Evolutionary conservation across 2,797 vertebrate species (phyloP).

Genomic region (Myoxocephalus aenaeus): DNA sequence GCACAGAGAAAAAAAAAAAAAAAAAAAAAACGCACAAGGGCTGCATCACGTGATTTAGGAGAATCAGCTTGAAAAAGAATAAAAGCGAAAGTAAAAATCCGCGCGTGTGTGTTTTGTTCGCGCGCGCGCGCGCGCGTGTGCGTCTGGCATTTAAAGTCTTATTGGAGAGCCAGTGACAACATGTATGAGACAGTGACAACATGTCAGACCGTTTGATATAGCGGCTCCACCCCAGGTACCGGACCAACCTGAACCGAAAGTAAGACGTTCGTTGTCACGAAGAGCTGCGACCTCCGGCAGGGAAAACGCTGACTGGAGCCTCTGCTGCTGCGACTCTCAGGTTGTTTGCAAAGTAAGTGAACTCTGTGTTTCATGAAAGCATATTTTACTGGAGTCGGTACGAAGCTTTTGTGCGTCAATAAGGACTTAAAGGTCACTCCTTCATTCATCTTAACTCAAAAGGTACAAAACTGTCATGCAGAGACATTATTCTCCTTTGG

Average conservation of each 20-base stretch:
- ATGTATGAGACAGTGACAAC: too few relatives aligned
- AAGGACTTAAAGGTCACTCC: neutral
- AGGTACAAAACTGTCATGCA: neutral
- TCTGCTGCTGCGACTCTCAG: neutral
- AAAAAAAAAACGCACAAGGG: neutral
- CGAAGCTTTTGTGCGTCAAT: too few relatives aligned
- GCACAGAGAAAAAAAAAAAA: neutral
- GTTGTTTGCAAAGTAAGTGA: constrained; percentile 11
- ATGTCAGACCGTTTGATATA: neutral
- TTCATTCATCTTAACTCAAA: neutral
- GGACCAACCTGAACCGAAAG: constrained; percentile 17
- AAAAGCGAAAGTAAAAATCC: constrained; percentile 43
- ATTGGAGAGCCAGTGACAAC: neutral
- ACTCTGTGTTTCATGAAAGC: neutral
- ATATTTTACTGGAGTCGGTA: neutral
- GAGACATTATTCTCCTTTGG: neutral
- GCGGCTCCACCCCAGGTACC: neutral
- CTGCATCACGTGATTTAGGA: constrained; percentile 65
- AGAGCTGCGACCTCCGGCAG: neutral
- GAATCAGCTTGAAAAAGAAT: neutral
- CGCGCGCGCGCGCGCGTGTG: neutral
- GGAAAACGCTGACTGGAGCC: neutral
- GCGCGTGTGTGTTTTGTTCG: neutral
- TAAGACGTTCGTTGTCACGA: neutral
- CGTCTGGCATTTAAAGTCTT: neutral